These are phyloP conservation scores for Parapristionchus giblindavisi DNA, from an alignment of 2,888 invertebrate genomes.

Conservation along the genomic window DNA sequence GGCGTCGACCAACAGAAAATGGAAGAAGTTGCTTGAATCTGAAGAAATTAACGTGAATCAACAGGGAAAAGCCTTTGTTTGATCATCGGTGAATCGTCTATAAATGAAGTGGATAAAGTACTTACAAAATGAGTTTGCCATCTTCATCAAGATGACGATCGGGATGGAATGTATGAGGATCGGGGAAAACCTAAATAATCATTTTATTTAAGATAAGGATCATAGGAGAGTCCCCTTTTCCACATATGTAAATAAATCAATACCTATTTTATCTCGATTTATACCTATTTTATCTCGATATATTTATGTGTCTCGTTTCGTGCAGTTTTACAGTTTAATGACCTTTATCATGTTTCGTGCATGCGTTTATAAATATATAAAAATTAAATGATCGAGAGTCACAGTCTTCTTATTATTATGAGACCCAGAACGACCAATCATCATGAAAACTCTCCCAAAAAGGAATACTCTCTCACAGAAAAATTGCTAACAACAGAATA, in stretches of 20 bases:
- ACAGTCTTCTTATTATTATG: too few relatives aligned
- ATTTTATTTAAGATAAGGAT: too few relatives aligned
- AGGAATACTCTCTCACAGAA: slow-evolving; percentile 38
- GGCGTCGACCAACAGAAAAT: slow-evolving; percentile 53
- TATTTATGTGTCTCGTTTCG: too few relatives aligned
- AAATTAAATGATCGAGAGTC: too few relatives aligned
- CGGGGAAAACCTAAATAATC: slow-evolving; percentile 47
- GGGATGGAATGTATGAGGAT: slow-evolving; percentile 44
- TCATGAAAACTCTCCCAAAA: too few relatives aligned
- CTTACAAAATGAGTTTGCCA: slow-evolving; percentile 34
- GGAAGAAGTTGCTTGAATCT: slow-evolving; percentile 42
- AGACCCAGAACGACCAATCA: neutral
- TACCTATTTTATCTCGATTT: too few relatives aligned
- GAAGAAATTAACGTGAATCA: neutral
- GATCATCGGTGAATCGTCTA: neutral
- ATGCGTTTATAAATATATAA: too few relatives aligned
- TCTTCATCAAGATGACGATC: slow-evolving; percentile 39
- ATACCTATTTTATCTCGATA: too few relatives aligned
- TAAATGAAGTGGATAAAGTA: neutral
- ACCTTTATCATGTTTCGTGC: too few relatives aligned
- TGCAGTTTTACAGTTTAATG: neutral
- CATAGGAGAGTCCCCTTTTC: too few relatives aligned
- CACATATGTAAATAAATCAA: too few relatives aligned
- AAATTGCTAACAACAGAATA: too few relatives aligned
- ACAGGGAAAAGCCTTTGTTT: neutral